Conservation (phyloP, 2,888 invertebrate genomes). For the Exephanes ischioxanthus region DNA sequence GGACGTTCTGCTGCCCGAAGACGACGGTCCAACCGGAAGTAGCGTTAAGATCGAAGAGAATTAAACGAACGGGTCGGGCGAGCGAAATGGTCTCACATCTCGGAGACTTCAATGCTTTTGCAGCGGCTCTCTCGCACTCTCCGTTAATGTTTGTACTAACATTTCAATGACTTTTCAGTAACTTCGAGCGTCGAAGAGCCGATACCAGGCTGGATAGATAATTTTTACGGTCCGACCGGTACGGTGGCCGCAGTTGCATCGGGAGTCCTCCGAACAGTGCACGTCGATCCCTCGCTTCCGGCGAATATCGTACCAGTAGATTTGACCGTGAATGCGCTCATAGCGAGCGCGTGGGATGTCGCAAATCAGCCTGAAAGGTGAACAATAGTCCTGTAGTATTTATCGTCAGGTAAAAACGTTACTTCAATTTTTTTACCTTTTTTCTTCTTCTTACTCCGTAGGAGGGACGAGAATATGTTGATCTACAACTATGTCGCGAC, state of each 20-base stretch:
- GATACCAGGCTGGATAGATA: slow-evolving; percentile 91
- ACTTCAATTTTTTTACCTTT: slow-evolving; percentile 1
- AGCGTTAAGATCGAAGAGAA: not conserved
- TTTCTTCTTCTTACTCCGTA: slow-evolving; percentile 55
- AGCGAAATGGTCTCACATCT: not conserved
- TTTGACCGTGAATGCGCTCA: slow-evolving; percentile 89
- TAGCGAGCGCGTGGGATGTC: slow-evolving; percentile 88
- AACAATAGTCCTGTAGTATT: not conserved
- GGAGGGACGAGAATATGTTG: slow-evolving; percentile 85
- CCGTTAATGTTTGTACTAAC: not conserved
- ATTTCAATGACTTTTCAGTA: slow-evolving; percentile 82
- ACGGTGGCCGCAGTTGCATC: slow-evolving; percentile 88
- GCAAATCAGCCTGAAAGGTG: slow-evolving; percentile 81
- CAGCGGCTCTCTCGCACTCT: not conserved
- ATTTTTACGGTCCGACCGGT: slow-evolving; percentile 91
- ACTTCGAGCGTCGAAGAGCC: slow-evolving; percentile 88
- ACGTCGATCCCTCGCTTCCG: slow-evolving; percentile 87
- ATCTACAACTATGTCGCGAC: slow-evolving; percentile 96
- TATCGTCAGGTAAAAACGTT: not conserved
- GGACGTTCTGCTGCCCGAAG: slow-evolving; percentile 63
- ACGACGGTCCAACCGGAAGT: not conserved
- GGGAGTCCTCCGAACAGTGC: slow-evolving; percentile 89
- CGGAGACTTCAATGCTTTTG: slow-evolving; percentile 53
- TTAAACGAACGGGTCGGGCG: not conserved
- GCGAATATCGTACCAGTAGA: slow-evolving; percentile 93